Conservation (phyloP, 1,140 invertebrate species). For the Bombus breviceps region DNA sequence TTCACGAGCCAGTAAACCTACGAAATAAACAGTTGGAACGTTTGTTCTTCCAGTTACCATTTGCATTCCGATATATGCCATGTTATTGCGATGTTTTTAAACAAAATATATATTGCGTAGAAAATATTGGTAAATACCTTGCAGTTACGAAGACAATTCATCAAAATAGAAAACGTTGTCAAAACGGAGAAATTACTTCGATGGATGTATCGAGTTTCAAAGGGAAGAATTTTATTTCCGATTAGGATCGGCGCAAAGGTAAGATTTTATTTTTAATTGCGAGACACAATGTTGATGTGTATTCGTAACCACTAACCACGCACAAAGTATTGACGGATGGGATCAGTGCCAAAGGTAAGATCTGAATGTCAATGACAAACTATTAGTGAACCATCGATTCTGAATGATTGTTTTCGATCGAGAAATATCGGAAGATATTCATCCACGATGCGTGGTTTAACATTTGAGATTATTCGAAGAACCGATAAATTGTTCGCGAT, state of each 20-base stretch:
- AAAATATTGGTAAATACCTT: neutral
- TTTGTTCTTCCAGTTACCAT: neutral
- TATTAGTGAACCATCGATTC: conserved; percentile 47
- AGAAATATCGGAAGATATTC: conserved; percentile 3
- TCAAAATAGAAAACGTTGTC: no score
- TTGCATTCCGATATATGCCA: neutral
- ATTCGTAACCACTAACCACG: neutral
- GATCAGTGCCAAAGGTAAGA: conserved; percentile 50
- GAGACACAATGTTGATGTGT: conserved; percentile 9
- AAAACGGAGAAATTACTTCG: no score
- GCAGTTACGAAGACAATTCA: no score
- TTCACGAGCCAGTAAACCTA: conserved; percentile 1
- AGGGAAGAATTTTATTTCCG: no score
- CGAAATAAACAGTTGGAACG: neutral
- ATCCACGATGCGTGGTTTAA: neutral
- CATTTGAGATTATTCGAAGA: neutral
- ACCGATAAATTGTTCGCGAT: neutral
- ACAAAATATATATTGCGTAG: neutral
- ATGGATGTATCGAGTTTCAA: no score
- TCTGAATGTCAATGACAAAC: conserved; percentile 56
- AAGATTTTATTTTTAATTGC: conserved; percentile 43
- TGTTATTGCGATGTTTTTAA: neutral
- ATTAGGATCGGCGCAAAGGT: neutral
- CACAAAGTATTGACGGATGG: conserved; percentile 42
- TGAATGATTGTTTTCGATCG: conserved; percentile 26